Evolutionary conservation across 2,888 invertebrate genomes (phyloP), one percentile per base, ranked within the genome.

Genomic region (Sclerodermus sp.): DNA sequence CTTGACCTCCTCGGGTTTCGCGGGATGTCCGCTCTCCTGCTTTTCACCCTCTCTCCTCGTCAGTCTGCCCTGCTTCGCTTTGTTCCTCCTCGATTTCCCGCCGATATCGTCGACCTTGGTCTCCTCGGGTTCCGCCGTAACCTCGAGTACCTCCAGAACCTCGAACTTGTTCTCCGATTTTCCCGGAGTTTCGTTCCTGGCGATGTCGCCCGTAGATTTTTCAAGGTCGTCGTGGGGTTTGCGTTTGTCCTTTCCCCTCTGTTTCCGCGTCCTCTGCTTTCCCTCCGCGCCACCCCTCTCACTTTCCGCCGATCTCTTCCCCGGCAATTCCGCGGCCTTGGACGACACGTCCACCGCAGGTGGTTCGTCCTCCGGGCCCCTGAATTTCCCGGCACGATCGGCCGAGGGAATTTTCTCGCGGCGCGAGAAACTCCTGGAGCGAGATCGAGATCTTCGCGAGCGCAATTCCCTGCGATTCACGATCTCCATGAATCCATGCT

Each of bases 401-500:
- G n/a, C n/a, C n/a, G n/a, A n/a, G n/a, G n/a, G n/a, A n/a, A n/a
- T n/a, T n/a, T n/a, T n/a, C n/a, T n/a, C n/a, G n/a, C n/a, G n/a
- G n/a, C n/a, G n/a, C n/a, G n/a, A n/a, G n/a, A n/a, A n/a, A 29
- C 68, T 74, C 47, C 72, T 60, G 3, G 76, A 76, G 34, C 77
- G 70, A 16, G 79, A 79, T 53, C 79, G 73, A 34, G 79, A 79
- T 44, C 74, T 68, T 15, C 79, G 65, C 10, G 71, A 72, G 15
- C 75, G 68, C 45, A 77, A 72, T 57, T 80, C 80, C 60, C 77
- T 80, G 61, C 79, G 79, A 15, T 79, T 80, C 6, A 81, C 65
- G 45, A 76, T 79, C 67, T 82, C 81, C 51, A 81, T 76, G 60
- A 82, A 82, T 42, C 81, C 82, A 58, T 82, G 79, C 12, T 74